Evolutionary conservation across 2,797 vertebrate species (phyloP).

Genomic region (Epinephelus awoara): DNA sequence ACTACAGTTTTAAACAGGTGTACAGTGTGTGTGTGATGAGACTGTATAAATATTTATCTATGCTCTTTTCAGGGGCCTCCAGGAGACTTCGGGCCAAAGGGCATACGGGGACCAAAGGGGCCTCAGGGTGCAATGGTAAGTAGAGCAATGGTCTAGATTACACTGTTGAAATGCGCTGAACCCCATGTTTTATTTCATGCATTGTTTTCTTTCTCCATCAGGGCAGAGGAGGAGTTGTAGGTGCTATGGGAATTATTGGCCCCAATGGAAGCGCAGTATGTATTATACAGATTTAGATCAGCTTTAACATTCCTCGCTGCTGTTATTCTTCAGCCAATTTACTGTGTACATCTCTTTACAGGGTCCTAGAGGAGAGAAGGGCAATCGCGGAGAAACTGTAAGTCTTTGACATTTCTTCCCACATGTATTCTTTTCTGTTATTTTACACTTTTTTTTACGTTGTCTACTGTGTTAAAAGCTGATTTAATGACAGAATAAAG

Average conservation of each 20-base stretch:
- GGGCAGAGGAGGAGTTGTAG: conserved; percentile 92
- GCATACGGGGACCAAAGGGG: conserved; percentile 93
- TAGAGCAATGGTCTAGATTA: conserved; percentile 1
- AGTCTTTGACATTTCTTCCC: conserved; percentile 65
- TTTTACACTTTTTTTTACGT: conserved; percentile 19
- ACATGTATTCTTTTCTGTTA: neutral
- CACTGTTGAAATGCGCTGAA: conserved; percentile 1
- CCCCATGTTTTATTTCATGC: neutral
- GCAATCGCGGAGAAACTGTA: conserved; percentile 91
- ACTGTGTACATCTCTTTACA: conserved; percentile 70
- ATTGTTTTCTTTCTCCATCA: conserved; percentile 63
- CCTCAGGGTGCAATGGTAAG: conserved; percentile 92
- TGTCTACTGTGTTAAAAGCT: neutral
- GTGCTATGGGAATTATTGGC: conserved; percentile 91
- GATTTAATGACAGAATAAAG: conserved; percentile 5
- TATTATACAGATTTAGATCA: conserved; percentile 52
- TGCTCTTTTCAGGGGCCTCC: conserved; percentile 88
- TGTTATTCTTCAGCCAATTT: conserved; percentile 21
- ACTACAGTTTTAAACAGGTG: conserved; percentile 12
- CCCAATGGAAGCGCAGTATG: conserved; percentile 91
- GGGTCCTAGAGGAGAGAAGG: conserved; percentile 94
- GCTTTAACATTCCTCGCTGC: conserved; percentile 1
- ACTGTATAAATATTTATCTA: conserved; percentile 13
- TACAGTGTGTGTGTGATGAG: conserved; percentile 4
- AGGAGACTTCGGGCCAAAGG: conserved; percentile 94